A percentile compares a stretch with the other conserved stretches of the same genome.
Conservation (phyloP, 2,888 invertebrate genomes). For the Epistrophe eligans region DNA sequence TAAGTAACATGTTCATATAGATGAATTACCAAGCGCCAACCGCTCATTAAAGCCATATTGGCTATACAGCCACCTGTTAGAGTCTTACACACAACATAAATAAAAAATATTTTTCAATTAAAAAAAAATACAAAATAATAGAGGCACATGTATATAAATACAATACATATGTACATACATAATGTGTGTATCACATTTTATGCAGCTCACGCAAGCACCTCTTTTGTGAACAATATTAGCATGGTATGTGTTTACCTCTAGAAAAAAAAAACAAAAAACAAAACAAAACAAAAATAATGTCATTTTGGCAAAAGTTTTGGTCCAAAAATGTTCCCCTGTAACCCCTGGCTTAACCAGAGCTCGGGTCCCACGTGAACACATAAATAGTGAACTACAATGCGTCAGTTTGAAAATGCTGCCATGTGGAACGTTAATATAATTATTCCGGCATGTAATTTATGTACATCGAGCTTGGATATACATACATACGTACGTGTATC, state of each 20-base stretch:
- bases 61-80: conserved; percentile 58
- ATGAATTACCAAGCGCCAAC: conserved; percentile 32
- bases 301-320: conserved; percentile 57
- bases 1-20: conserved; percentile 20
- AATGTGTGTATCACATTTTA: conserved; percentile 2
- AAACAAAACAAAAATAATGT: conserved; percentile 42
- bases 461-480: conserved; percentile 30
- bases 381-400: conserved; percentile 32
- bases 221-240: conserved; percentile 20
- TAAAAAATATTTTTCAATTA: conserved; percentile 11
- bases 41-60: conserved; percentile 48
- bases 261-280: background rate
- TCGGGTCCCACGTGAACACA: conserved; percentile 53
- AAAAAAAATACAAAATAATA: conserved; percentile 17
- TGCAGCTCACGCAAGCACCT: conserved; percentile 60
- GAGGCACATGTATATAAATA: background rate
- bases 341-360: background rate
- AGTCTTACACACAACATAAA: conserved; percentile 31
- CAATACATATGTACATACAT: no score
- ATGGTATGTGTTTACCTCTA: background rate
- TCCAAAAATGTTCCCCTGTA: conserved; percentile 14
- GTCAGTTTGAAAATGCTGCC: conserved; percentile 54
- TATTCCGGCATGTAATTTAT: conserved; percentile 70
- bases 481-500: background rate
- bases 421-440: conserved; percentile 69